Evolutionary conservation across 1,140 invertebrate genomes (phyloP), one percentile per base, ranked within the genome.

Genomic region (Halotydeus destructor): DNA sequence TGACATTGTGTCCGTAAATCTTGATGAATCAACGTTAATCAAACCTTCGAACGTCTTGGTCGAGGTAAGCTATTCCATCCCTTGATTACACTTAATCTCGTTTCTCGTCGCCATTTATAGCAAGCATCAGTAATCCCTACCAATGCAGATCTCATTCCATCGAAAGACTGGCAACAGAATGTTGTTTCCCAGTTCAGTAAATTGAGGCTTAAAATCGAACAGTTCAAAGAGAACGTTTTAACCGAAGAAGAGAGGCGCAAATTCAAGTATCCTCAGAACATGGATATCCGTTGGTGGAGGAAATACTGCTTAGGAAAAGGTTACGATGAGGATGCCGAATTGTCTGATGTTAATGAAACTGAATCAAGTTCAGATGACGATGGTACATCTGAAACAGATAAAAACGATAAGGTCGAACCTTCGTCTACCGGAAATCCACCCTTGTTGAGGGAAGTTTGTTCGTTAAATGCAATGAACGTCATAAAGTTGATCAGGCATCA

Each of bases 401-500:
- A n/a, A 19, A n/a, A n/a, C 9, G 24, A 40, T 28, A 24, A 23
- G 5, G 19, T 21, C 9, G n/a, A 33, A 33, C 11, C 8, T 9
- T 6, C 3, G n/a, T 27, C 28, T 38, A 5, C 23, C 4, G 25
- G 27, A 2, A 44, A 44, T 38, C 1, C 38, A 11, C 42, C 42
- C 11, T 24, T n/a, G 14, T 32, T 44, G 23, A 18, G 26, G 5
- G 6, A 16, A 19, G 9, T 44, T 14, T 16, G n/a, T 22, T 2
- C 14, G 8, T 6, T 44, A 3, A 14, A 16, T 38, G 34, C 36
- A 25, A 22, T 14, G 6, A n/a, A 27, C 22, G 19, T 44, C 8
- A 8, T n/a, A 3, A 33, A 5, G 5, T 16, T 44, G 16, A 23
- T 44, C 16, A 45, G 21, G 9, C 38, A 42, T 38, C 37, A 38